These are phyloP conservation scores for Tauraco erythrolophus DNA, from an alignment of 2,113 vertebrate species.

Conservation along the genomic window DNA sequence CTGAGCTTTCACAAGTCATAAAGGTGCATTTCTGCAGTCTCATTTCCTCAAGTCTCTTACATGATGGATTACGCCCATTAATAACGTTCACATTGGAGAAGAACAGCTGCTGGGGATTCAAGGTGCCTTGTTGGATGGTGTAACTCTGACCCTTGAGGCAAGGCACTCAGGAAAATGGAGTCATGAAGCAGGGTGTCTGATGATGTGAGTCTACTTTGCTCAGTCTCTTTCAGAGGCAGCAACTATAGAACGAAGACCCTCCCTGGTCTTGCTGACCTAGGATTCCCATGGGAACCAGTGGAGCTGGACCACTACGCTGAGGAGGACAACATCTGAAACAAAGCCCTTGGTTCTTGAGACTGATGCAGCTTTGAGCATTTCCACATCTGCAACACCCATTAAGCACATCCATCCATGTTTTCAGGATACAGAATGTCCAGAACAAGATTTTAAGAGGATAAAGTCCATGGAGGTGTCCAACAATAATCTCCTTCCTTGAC, in stretches of 20 bases:
- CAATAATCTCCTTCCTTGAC: background rate
- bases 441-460: background rate
- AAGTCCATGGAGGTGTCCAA: background rate
- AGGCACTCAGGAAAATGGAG: background rate
- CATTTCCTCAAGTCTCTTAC: slow-evolving; percentile 58
- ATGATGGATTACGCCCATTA: slow-evolving; percentile 68
- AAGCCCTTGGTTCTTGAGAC: background rate
- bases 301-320: background rate
- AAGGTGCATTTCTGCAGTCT: slow-evolving; percentile 51
- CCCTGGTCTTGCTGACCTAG: background rate
- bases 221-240: background rate
- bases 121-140: background rate
- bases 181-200: background rate
- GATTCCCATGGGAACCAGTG: background rate
- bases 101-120: slow-evolving; percentile 4
- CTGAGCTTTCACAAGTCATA: slow-evolving; percentile 28
- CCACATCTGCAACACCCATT: background rate
- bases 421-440: background rate
- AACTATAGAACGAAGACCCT: fast-evolving
- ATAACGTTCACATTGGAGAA: slow-evolving; percentile 15
- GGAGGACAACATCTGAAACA: background rate
- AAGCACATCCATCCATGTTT: background rate
- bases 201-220: background rate
- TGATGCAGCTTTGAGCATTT: background rate
- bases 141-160: background rate